phyloP scores from a whole-genome alignment of 2,113 vertebrate genomes.

The Actenoides hombroni region DNA sequence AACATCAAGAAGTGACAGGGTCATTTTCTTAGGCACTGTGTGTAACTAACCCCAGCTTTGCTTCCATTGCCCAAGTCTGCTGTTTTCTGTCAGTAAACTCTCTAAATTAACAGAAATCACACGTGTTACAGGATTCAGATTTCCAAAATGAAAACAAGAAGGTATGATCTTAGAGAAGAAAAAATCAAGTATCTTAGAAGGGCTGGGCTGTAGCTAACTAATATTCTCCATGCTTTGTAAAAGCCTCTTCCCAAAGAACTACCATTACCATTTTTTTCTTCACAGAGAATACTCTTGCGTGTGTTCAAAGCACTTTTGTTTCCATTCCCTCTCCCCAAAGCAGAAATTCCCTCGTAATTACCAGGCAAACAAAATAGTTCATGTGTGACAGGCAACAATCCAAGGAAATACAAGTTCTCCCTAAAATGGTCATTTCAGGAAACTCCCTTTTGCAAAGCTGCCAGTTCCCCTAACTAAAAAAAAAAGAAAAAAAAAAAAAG shows the following conservation, averaged over 20 bases:
- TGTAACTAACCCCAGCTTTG: neutral
- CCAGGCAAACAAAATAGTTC: neutral
- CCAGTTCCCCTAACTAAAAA: neutral
- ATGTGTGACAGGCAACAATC: neutral
- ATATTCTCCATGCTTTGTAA: neutral
- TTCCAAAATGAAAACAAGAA: neutral
- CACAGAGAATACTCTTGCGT: neutral
- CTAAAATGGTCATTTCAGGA: neutral
- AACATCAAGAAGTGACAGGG: neutral
- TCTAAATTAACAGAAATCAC: neutral
- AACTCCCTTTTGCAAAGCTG: neutral
- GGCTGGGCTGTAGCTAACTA: neutral
- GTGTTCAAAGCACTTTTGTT: neutral
- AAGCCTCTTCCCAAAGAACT: neutral
- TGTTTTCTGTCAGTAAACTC: neutral
- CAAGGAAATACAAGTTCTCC: neutral
- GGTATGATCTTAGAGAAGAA: neutral
- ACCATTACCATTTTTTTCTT: neutral
- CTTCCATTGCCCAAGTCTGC: neutral
- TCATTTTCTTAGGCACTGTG: neutral
- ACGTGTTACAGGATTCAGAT: neutral
- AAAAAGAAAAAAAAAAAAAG: neutral
- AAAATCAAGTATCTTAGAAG: neutral
- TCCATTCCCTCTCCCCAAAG: neutral
- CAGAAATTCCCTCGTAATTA: neutral